Evolutionary conservation across 1,140 invertebrate species (phyloP), one percentile per base, ranked within the genome.

Genomic region (Drosophila biarmipes): DNA sequence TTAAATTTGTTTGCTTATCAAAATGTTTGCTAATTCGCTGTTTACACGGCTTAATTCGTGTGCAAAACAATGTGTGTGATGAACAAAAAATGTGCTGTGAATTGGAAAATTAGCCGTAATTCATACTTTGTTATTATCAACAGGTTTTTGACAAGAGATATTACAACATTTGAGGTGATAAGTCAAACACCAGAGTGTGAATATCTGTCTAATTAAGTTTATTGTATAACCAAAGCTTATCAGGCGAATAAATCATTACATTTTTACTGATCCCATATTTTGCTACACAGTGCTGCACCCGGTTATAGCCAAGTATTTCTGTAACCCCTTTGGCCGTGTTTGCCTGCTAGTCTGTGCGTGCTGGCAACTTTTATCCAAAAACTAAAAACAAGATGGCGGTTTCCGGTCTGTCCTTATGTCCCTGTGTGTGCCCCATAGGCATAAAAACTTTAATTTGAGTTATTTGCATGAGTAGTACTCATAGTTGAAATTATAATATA

Each of bases 401-500:
- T 31, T 29, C 71, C 15, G 74, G 42, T 52, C 34, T 52, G 40
- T 56, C 52, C 29, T 49, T 56, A 34, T 29, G 24, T 4, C 35
- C 11, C 6, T 66, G 42, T 43, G 35, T 46, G n/a, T 48, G 57
- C 78, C 81, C 73, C 64, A 66, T 64, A 86, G 81, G 78, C 78
- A 74, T 66, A 74, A 73, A 86, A 86, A 86, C 81, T 86, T 86
- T 78, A 86, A 86, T 86, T 86, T 86, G 73, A 86, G 81, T 73
- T 85, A 80, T 85, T 85, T 86, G 73, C 82, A 72, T 64, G 64
- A 75, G 82, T 78, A 66, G 64, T 78, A 73, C 51, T 56, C 59
- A 52, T 37, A 82, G 74, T 68, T 81, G 55, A 86, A 86, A 86
- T 87, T 86, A 78, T 86, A 81, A 66, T 81, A 86, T 86, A 87